Evolutionary conservation across 2,888 invertebrate genomes (phyloP), one percentile per base, ranked within the genome.

Genomic region (Mythimna impura): DNA sequence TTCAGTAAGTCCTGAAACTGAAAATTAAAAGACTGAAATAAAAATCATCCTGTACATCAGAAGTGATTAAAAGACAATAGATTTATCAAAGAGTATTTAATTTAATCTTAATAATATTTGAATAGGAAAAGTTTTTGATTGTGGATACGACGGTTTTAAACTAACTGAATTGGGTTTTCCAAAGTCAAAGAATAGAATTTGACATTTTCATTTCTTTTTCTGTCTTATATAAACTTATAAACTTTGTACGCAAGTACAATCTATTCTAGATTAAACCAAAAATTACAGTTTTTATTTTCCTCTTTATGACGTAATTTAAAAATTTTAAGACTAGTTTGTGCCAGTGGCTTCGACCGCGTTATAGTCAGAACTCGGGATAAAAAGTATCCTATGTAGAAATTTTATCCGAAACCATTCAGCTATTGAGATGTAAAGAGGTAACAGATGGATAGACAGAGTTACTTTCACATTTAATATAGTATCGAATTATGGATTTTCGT

Each of bases 81-180:
- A 73, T 54, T 80, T 25, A 60, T 40, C 14, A 47, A 47, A 36
- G 43, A 40, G 22, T 61, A 22, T 60, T 52, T 34, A 25, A 52
- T 30, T 43, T 12, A 22, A 79, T 43, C 55, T 1, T 52, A 47
- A 43, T 25, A 57, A 62, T 30, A 66, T 57, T 81, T 55, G 14
- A 62, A 52, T 62, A 30, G 61, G 57, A 58, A 73, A 58, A 80
- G 30, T 60, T 73, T 52, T 3, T 20, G 20, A 63, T 14, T 47
- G 52, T n/a, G 2, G n/a, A 25, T 47, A n/a, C n/a, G 61, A 34
- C 7, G 25, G 61, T 65, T 50, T 17, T 20, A 5, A 50, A 50
- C 57, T 40, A 69, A 6, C 20, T 66, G 4, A 43, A 64, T 25
- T 73, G 14, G n/a, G 22, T 50, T 60, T 63, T 52, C n/a, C 9